Percentiles rank a stretch among this genome's conserved stretches.
phyloP scores from a whole-genome alignment of 2,113 vertebrate species.

The Tyrannus savana region DNA sequence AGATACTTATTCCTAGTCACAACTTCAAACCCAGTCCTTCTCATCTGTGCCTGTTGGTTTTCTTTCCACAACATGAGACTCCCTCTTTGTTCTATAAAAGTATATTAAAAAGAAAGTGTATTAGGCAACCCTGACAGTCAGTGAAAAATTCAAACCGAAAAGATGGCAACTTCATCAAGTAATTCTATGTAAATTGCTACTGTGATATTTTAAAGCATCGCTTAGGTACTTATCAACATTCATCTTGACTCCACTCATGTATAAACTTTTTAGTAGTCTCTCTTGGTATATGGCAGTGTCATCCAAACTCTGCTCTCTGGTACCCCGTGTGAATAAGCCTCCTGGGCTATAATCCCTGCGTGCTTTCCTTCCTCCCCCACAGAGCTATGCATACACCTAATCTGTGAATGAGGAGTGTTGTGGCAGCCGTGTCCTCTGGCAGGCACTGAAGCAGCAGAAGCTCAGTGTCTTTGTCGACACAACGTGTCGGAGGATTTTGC shows the following conservation, averaged over 20 bases:
- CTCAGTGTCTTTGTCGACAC: not conserved
- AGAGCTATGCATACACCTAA: not conserved
- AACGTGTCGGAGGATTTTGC: not conserved
- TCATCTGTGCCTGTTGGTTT: not conserved
- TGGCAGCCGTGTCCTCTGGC: not conserved
- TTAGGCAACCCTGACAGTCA: not conserved
- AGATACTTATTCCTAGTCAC: not conserved
- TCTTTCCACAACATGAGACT: not conserved
- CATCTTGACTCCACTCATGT: not conserved
- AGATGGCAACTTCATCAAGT: not conserved
- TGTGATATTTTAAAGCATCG: not conserved
- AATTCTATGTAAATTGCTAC: not conserved
- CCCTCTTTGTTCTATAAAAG: not conserved
- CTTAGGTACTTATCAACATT: not conserved
- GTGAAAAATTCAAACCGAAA: not conserved
- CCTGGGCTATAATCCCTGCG: not conserved
- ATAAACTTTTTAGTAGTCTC: not conserved
- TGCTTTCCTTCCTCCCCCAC: accelerated
- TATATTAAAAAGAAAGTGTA: not conserved
- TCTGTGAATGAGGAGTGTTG: not conserved
- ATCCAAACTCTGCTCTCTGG: not conserved
- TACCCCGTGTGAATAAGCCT: not conserved
- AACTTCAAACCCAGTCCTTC: not conserved
- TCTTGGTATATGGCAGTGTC: too few species aligned
- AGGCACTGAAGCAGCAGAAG: not conserved